Evolutionary conservation across 1,140 invertebrate genomes (phyloP).

Genomic region (Drosophila punjabiensis): DNA sequence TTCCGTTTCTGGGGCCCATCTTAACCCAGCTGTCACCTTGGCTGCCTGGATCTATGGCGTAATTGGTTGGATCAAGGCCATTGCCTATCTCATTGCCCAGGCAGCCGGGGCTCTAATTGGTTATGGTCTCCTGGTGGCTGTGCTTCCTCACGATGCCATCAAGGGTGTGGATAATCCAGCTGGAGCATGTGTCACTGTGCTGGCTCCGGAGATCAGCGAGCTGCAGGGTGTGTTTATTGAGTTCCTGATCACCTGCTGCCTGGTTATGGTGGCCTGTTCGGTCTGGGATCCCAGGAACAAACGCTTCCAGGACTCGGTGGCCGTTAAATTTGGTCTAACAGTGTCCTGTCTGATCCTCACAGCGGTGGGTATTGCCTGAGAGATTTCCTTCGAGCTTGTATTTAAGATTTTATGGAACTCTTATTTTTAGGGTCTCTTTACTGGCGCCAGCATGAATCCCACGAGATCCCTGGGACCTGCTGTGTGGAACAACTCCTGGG

Average conservation of each 20-base stretch:
- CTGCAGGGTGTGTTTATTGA: conserved; percentile 87
- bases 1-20: conserved; percentile 94
- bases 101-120: conserved; percentile 89
- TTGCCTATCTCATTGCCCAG: conserved; percentile 91
- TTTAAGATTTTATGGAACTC: neutral
- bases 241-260: conserved; percentile 87
- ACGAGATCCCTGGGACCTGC: conserved; percentile 92
- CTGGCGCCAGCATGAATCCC: conserved; percentile 93
- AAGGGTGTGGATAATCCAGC: conserved; percentile 59
- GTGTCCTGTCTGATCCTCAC: conserved; percentile 88
- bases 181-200: conserved; percentile 87
- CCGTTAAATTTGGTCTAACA: conserved; percentile 88
- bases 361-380: conserved; percentile 68
- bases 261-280: conserved; percentile 88
- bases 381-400: no score
- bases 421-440: conserved; percentile 87
- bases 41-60: conserved; percentile 87
- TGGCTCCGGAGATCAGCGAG: conserved; percentile 85
- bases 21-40: conserved; percentile 94
- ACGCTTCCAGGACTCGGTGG: conserved; percentile 86
- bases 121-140: conserved; percentile 89
- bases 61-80: conserved; percentile 87
- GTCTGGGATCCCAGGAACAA: conserved; percentile 88
- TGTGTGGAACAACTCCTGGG: conserved; percentile 90
- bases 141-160: conserved; percentile 86